Evolutionary conservation across 2,797 vertebrate genomes (phyloP).

Genomic region (Coendou prehensilis): DNA sequence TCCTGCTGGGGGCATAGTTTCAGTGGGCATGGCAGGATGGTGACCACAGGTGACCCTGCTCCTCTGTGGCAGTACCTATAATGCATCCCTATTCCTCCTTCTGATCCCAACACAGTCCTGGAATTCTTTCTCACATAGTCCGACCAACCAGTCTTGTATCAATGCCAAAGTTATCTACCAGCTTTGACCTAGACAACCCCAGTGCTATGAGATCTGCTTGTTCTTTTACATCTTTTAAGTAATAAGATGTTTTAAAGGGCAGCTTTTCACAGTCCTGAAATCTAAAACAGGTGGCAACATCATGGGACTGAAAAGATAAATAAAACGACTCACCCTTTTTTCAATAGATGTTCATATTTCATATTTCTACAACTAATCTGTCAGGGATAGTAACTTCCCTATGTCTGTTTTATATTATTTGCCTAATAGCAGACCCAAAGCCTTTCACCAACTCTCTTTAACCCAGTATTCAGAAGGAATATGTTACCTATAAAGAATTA

Average conservation of each 20-base stretch:
- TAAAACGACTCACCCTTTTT: neutral
- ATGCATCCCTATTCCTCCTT: neutral
- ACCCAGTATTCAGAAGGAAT: neutral
- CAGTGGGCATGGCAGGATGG: accelerated
- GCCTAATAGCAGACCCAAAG: neutral
- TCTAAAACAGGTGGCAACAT: neutral
- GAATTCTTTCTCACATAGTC: neutral
- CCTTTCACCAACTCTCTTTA: neutral
- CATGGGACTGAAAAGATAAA: neutral
- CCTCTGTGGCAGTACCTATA: neutral
- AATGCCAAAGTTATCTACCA: neutral
- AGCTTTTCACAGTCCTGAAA: neutral
- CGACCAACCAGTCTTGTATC: accelerated
- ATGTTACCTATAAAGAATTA: neutral
- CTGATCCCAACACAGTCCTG: neutral
- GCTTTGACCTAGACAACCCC: neutral
- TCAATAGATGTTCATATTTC: neutral
- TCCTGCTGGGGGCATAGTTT: neutral
- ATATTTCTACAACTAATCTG: neutral
- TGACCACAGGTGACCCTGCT: neutral
- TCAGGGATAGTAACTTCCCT: neutral
- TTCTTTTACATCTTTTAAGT: conserved; percentile 21
- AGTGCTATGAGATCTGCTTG: neutral
- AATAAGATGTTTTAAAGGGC: neutral
- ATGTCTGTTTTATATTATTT: neutral